Evolutionary conservation across 2,113 vertebrate genomes (phyloP).

Genomic region (Eulemur rufifrons): DNA sequence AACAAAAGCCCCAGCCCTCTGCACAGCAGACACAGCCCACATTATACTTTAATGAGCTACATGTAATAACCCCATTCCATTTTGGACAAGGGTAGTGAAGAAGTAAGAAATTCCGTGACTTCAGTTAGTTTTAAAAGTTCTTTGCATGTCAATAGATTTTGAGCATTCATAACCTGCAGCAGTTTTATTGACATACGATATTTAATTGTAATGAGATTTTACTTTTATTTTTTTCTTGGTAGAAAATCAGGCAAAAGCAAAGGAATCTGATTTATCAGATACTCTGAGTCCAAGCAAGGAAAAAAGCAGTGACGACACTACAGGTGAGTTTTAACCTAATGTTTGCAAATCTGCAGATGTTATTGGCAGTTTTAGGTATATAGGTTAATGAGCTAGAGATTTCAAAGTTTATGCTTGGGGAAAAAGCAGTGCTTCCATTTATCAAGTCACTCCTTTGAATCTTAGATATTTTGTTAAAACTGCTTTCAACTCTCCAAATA

Average conservation of each 20-base stretch:
- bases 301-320: slow-evolving; percentile 97
- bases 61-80: slow-evolving; percentile 74
- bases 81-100: slow-evolving; percentile 73
- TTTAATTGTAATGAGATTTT: slow-evolving; percentile 66
- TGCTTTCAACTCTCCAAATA: slow-evolving; percentile 36
- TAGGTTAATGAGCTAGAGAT: background rate
- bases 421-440: background rate
- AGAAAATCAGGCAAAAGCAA: slow-evolving; percentile 94
- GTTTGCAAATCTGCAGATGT: background rate
- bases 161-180: background rate
- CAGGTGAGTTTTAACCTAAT: slow-evolving; percentile 85
- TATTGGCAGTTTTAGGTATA: background rate
- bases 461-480: slow-evolving; percentile 33
- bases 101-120: slow-evolving; percentile 63
- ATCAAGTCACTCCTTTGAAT: background rate
- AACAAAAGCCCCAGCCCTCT: slow-evolving; percentile 82
- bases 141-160: slow-evolving; percentile 18
- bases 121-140: slow-evolving; percentile 53
- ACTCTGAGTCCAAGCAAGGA: slow-evolving; percentile 99
- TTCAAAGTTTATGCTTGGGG: background rate
- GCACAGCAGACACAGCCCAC: slow-evolving; percentile 71
- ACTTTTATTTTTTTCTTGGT: slow-evolving; percentile 72
- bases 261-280: slow-evolving; percentile 97
- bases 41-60: slow-evolving; percentile 73
- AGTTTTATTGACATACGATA: slow-evolving; percentile 22